Evolutionary conservation across 2,888 invertebrate species (phyloP), one percentile per base, ranked within the genome.

Genomic region (Odontomyia ornata): DNA sequence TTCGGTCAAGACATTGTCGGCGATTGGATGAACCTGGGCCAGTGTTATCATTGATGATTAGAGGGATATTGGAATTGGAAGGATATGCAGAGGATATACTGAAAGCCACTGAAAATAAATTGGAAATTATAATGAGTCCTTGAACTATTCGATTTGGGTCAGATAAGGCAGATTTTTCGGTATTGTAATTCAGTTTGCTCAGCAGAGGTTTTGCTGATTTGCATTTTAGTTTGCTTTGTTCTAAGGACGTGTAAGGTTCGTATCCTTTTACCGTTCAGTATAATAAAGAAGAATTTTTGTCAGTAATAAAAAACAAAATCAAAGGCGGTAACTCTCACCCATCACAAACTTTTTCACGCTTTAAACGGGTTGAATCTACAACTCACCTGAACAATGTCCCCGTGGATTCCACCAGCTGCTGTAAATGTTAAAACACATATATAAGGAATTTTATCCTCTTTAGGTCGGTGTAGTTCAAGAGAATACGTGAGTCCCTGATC

Each of bases 401-500:
- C 95, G 82, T 93, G 92, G 80, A 92, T 89, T 4, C 92, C 93
- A 7, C 95, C 95, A 72, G 91, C 93, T 28, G 96, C 96, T 18
- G 92, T 93, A 84, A 96, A 95, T 78, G 95, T 96, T 80, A 97
- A 90, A 81, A 93, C 91, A 86, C 96, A 96, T 81, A 95, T 91
- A 87, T 95, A 96, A 23, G 96, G 96, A 82, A 95, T 92, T 83
- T 93, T 91, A 84, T 95, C 94, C 87, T 94, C 94, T 81, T 93
- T 92, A 25, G 95, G 95, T 79, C 95, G 90, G 85, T 95, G 95
- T 73, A 96, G 88, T 84, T 95, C 95, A 86, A 96, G 84, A 82
- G 94, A 92, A 85, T 96, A 96, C 0, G 95, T 95, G 82, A 93
- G 91, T 5, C 95, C 96, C 76, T 95, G 91, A 83, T 96, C 94